Evolutionary conservation across 2,888 invertebrate species (phyloP), one percentile per base, ranked within the genome.

Genomic region (Aproaerema taeniolella): DNA sequence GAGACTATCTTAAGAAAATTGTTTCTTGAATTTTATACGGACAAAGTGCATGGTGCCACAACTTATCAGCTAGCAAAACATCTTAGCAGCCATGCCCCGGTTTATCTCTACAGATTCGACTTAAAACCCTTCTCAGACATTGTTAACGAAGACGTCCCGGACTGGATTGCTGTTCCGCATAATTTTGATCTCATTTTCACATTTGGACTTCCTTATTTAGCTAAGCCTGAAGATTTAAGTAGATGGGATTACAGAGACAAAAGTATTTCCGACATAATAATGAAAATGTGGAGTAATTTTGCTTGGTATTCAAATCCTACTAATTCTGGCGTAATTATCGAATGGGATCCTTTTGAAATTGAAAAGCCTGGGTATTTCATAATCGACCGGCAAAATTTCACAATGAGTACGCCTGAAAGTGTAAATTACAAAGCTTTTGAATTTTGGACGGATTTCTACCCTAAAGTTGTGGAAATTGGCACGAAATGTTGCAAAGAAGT

Each of bases 371-470:
- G 91, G 0, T 89, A 92, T 55, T 83, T 94, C 39, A 90, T 94
- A 15, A 91, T 95, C 33, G 92, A 94, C 62, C 89, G 91, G 36
- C 75, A 83, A 48, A 93, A 90, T 54, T 93, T 94, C 57, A 91
- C 92, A 46, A 94, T 94, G 91, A 92, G 91, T 53, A 90, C 91
- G 51, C 70, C 89, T 0, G 83, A 81, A 2, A 89, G 85, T 17
- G 86, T 94, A 17, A 92, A 94, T 72, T 93, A 93, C 58, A 92
- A 92, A 59, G 91, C 93, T 13, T 89, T 94, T 47, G 91, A 92
- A 46, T 95, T 95, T 75, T 95, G 95, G 95, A 93, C 94, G 53
- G 91, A 92, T 45, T 94, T 94, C 67, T 95, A 93, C 64, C 95
- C 95, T 0, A 91, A 89, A 72, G 90, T 95, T 28, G 76, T 93